Evolutionary conservation across 2,113 vertebrate genomes (phyloP), one percentile per base, ranked within the genome.

Genomic region (Danionella cerebrum): DNA sequence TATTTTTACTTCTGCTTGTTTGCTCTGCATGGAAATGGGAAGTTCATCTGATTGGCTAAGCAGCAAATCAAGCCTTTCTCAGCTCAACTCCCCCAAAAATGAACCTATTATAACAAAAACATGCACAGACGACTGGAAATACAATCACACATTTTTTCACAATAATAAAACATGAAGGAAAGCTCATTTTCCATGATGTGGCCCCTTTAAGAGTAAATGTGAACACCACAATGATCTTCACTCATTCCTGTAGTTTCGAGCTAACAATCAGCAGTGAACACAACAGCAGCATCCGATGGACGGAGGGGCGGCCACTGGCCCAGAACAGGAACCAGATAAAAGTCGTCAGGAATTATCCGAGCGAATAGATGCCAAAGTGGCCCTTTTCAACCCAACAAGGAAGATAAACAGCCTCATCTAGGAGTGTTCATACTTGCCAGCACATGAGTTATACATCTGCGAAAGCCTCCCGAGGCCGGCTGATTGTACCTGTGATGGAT

Each of bases 371-470:
- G 31, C 72, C 60, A 45, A 36, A 22, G 53, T 41, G 27, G 60
- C 13, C 29, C 36, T 38, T 68, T 38, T 59, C 44, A 36, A 41
- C 55, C 22, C 47, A 48, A 51, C 11, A 67, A 53, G 52, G 24
- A 47, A 74, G 59, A 70, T 33, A 50, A 69, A 59, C 59, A 59
- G 64, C 58, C 36, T 39, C 10, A 73, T 69, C 66, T 44, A 36
- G 44, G 47, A 74, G 29, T 58, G 44, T 69, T 59, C 60, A 59
- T 41, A 52, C 53, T 55, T 63, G 59, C 58, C 69, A 64, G 69
- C 44, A 45, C 54, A 60, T 65, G 45, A 65, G 60, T 74, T 29
- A 65, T 64, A 65, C 38, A 60, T 66, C 48, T 35, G 47, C 62
- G 29, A 35, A 36, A 62, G 25, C 35, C 57, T 16, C 39, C 47